Percentiles rank a stretch among this genome's conserved stretches.
phyloP scores from a whole-genome alignment of 1,140 invertebrate species.

The Nephila pilipes region DNA sequence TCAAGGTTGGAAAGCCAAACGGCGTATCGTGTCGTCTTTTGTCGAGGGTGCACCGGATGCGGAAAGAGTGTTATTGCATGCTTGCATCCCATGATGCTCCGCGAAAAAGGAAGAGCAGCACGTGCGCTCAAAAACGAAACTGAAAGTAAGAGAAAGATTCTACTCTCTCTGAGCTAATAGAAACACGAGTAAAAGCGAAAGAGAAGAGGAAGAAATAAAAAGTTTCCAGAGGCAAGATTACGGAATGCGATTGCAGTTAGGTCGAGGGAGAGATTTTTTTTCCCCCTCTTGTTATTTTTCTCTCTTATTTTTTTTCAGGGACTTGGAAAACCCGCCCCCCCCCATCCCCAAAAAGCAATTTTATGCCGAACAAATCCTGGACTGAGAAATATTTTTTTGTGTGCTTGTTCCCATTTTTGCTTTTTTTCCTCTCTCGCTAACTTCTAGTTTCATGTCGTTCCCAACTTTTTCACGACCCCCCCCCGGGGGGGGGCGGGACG shows the following conservation, averaged over 20 bases:
- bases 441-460: background rate
- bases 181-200: background rate
- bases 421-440: background rate
- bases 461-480: background rate
- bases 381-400: background rate
- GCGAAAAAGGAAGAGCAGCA: background rate
- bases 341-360: background rate
- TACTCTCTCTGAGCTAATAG: background rate
- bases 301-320: background rate
- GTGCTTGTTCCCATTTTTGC: background rate
- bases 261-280: background rate
- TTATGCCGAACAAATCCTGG: background rate
- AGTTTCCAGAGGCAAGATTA: background rate
- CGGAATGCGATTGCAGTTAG: background rate
- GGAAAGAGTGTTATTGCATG: background rate
- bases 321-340: background rate
- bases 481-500: too few species aligned
- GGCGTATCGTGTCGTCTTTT: too few species aligned
- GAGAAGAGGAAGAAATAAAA: slow-evolving; percentile 4
- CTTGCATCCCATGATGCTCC: background rate
- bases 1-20: background rate
- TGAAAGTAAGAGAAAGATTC: background rate
- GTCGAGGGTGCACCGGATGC: background rate
- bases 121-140: background rate
- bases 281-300: background rate